These are phyloP conservation scores for Daubentonia madagascariensis DNA, from an alignment of 2,113 vertebrate species.

Conservation along the genomic window DNA sequence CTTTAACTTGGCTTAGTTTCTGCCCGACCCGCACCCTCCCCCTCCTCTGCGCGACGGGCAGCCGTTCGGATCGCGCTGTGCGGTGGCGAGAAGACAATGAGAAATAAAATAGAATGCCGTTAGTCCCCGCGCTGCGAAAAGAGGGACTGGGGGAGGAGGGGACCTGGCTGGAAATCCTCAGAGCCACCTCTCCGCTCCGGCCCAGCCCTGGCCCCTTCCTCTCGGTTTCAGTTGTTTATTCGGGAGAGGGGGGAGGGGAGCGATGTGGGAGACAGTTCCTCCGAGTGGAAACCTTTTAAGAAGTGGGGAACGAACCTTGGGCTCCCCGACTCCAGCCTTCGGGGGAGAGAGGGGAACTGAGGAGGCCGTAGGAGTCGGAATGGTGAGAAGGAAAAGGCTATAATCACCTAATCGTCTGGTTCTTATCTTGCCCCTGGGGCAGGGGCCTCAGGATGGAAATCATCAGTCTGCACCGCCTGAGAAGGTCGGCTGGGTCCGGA, in stretches of 20 bases:
- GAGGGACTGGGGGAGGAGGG: background rate
- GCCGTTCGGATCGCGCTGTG: background rate
- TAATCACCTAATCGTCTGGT: background rate
- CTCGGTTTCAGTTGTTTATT: background rate
- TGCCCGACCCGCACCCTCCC: background rate
- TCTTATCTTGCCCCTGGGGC: slow-evolving; percentile 49
- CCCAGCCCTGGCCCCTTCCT: background rate
- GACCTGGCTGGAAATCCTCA: background rate
- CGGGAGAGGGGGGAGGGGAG: background rate
- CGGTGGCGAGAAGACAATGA: slow-evolving; percentile 52
- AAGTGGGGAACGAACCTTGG: background rate
- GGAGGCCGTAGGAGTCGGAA: background rate
- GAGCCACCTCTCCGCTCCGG: background rate
- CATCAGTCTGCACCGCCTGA: slow-evolving; percentile 84
- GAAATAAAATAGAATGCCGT: background rate
- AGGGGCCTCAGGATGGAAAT: slow-evolving; percentile 89
- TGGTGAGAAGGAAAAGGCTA: background rate
- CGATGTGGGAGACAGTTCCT: background rate
- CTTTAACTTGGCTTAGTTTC: slow-evolving; percentile 11
- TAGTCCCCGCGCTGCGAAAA: background rate
- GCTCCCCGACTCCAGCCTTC: background rate
- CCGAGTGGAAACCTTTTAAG: background rate
- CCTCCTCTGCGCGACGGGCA: background rate
- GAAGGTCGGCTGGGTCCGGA: slow-evolving; percentile 96
- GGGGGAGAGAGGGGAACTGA: background rate